Conservation (phyloP, 2,113 vertebrate species). For the Manacus vitellinus region DNA sequence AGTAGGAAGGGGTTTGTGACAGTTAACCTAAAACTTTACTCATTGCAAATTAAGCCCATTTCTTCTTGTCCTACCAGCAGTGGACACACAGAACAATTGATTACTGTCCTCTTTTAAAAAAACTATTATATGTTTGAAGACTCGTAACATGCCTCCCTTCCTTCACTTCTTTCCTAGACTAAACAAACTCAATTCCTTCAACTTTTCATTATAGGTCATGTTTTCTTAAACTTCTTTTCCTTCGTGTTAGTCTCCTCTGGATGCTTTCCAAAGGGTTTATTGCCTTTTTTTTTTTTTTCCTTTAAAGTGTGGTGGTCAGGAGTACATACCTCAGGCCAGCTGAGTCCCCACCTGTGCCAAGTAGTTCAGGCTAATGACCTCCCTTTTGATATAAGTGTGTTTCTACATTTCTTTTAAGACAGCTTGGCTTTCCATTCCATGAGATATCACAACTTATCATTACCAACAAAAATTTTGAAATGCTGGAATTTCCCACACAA, state of each 20-base stretch:
- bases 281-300: not conserved
- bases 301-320: constrained; percentile 5
- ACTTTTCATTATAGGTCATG: constrained; percentile 56
- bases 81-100: not conserved
- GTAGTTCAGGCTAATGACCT: not conserved
- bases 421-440: not conserved
- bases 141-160: constrained; percentile 12
- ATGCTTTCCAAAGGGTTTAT: constrained; percentile 48
- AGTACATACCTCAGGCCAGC: constrained; percentile 35
- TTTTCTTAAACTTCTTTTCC: constrained; percentile 59
- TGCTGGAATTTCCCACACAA: not conserved
- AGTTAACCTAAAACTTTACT: not conserved
- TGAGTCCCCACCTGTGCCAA: constrained; percentile 48
- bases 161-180: constrained; percentile 33
- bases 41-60: not conserved
- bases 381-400: not conserved
- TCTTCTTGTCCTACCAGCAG: not conserved
- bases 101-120: constrained; percentile 24
- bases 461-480: not conserved
- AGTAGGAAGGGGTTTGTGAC: not conserved
- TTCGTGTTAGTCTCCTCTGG: constrained; percentile 21
- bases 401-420: not conserved
- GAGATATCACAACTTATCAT: not conserved
- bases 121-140: not conserved
- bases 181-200: constrained; percentile 51